Conservation (phyloP, 2,797 vertebrate species). For the Pyrocephalus nanus region DNA sequence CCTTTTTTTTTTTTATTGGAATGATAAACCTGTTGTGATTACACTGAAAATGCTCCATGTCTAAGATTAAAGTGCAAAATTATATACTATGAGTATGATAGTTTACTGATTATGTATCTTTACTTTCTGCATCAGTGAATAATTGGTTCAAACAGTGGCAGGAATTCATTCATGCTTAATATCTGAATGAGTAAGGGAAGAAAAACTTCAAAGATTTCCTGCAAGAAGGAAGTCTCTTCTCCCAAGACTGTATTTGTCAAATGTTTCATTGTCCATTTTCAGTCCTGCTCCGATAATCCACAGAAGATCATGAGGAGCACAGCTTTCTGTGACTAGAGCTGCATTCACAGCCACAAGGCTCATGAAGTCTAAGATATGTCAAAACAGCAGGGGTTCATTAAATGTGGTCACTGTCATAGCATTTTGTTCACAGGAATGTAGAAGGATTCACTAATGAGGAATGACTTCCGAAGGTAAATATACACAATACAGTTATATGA, state of each 20-base stretch:
- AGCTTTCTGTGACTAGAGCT: not conserved
- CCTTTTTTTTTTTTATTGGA: not conserved
- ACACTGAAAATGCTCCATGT: not conserved
- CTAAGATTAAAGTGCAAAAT: not conserved
- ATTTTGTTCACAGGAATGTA: not conserved
- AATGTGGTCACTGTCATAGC: not conserved
- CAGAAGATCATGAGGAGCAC: not conserved
- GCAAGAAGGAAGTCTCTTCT: not conserved
- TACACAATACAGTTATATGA: not conserved
- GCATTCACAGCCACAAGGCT: not conserved
- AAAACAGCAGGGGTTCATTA: slow-evolving; percentile 45
- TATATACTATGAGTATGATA: not conserved
- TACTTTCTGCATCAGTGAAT: slow-evolving; percentile 52
- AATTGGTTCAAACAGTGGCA: slow-evolving; percentile 32
- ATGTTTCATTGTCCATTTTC: slow-evolving; percentile 5
- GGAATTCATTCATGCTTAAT: slow-evolving; percentile 23
- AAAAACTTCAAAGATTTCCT: slow-evolving; percentile 9
- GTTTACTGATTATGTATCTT: not conserved
- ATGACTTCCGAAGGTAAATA: not conserved
- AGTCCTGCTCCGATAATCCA: not conserved
- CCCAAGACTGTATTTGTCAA: not conserved
- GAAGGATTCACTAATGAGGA: slow-evolving; percentile 15
- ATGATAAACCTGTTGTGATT: not conserved
- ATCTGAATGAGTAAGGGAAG: not conserved
- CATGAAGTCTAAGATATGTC: not conserved